Base-by-base conservation (phyloP, 2,113 vertebrate genomes). In the Erinaceus europaeus region DNA sequence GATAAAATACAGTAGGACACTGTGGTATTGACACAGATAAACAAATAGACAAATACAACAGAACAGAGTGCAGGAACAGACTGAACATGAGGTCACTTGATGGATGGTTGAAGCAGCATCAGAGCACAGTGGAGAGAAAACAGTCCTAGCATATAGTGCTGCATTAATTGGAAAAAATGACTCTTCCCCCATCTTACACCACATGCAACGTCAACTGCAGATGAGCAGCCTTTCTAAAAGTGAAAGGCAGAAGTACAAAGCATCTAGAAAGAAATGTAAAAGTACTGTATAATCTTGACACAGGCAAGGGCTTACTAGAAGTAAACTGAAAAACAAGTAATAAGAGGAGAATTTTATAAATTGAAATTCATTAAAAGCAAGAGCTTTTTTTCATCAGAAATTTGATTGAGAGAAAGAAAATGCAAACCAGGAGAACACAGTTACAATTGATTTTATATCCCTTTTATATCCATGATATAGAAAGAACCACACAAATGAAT, bases 291-390 rank as follows among this genome's bases (percentile, higher is more conserved):
- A 25, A 84, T 12, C 3, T 72, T 71, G 34, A 21, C 34, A 34
- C 6, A 61, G 40, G 34, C 20, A 34, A 52, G 3, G 20, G 44
- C 42, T 86, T 64, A 44, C 68, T 44, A 77, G 42, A 34, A 52
- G 12, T 27, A 48, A 86, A 84, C n/a, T 25, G 13, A 84, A 74
- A 73, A 64, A 21, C 29, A 76, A 38, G 21, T 48, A 6, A 38
- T 55, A 79, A 90, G 71, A 12, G 38, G 17, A 14, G n/a, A 36
- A 40, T n/a, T n/a, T n/a, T n/a, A 64, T 14, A 53, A 90, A 36
- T 14, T n/a, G 12, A 36, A 90, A 46, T 89, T 59, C 81, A 84
- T 48, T 84, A 76, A 83, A 90, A 73, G 50, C 69, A 64, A 77
- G 68, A 52, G 62, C 18, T 59, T 69, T 9, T 34, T 0, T 80